Evolutionary conservation across 2,888 invertebrate genomes (phyloP).

Genomic region (Nephrotoma appendiculata): DNA sequence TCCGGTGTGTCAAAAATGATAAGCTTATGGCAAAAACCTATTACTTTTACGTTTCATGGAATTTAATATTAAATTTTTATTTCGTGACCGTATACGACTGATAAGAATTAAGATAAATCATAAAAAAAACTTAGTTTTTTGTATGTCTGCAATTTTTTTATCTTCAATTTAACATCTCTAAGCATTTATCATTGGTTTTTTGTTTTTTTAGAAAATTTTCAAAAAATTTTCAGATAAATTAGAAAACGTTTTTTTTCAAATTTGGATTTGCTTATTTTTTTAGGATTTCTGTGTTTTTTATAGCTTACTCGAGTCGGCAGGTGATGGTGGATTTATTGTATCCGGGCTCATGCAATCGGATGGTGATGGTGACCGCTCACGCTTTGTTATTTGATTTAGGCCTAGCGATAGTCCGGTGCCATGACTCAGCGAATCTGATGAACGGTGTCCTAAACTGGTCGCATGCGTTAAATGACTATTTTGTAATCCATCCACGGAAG

Average conservation of each 20-base stretch:
- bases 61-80: not conserved
- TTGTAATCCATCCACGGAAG: conserved; percentile 48
- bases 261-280: not conserved
- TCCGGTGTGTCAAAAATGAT: not conserved
- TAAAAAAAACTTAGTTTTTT: conserved; percentile 13
- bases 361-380: conserved; percentile 75
- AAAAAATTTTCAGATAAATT: conserved; percentile 3
- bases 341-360: conserved; percentile 82
- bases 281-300: not conserved
- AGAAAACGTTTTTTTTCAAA: not conserved
- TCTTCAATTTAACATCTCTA: conserved; percentile 13
- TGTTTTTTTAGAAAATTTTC: conserved; percentile 29
- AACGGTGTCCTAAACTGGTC: conserved; percentile 31
- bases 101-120: conserved; percentile 7
- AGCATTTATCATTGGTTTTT: conserved; percentile 30
- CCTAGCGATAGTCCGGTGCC: conserved; percentile 42
- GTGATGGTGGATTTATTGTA: conserved; percentile 77
- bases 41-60: not conserved
- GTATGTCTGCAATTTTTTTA: conserved; percentile 13
- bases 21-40: not conserved
- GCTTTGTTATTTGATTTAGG: conserved; percentile 56
- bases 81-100: not conserved
- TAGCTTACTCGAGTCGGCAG: conserved; percentile 77
- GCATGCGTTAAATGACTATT: conserved; percentile 38
- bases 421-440: conserved; percentile 35